Conservation (phyloP, 2,113 vertebrate species). For the Phoenicopterus ruber region DNA sequence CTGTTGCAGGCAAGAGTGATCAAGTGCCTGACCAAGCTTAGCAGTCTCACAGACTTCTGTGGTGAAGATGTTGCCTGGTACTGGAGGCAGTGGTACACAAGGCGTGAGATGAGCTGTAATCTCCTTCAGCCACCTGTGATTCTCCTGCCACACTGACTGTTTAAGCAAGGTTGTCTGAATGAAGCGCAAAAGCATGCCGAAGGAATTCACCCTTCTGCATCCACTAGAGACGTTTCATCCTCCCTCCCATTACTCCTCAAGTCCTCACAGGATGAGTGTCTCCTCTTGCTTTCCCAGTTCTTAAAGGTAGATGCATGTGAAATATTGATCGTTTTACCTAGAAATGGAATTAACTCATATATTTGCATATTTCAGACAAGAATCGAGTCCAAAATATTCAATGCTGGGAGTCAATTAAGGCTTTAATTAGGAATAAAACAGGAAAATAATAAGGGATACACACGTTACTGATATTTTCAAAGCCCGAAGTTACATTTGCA, state of each 20-base stretch:
- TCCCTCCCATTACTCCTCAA: neutral
- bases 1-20: neutral
- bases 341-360: neutral
- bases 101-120: neutral
- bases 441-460: neutral
- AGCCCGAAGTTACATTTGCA: conserved; percentile 3
- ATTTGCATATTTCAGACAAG: neutral
- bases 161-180: neutral
- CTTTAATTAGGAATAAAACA: conserved; percentile 21
- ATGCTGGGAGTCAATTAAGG: neutral
- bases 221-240: neutral
- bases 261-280: neutral
- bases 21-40: neutral
- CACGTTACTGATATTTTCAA: neutral
- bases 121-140: neutral
- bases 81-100: neutral
- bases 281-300: neutral
- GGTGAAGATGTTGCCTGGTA: neutral
- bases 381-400: neutral
- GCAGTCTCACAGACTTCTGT: neutral
- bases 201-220: neutral
- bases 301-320: neutral
- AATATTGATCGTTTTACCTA: neutral
- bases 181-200: neutral
- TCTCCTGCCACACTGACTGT: neutral